These are phyloP conservation scores for Oryzias javanicus DNA, from an alignment of 2,113 vertebrate species.

Conservation along the genomic window DNA sequence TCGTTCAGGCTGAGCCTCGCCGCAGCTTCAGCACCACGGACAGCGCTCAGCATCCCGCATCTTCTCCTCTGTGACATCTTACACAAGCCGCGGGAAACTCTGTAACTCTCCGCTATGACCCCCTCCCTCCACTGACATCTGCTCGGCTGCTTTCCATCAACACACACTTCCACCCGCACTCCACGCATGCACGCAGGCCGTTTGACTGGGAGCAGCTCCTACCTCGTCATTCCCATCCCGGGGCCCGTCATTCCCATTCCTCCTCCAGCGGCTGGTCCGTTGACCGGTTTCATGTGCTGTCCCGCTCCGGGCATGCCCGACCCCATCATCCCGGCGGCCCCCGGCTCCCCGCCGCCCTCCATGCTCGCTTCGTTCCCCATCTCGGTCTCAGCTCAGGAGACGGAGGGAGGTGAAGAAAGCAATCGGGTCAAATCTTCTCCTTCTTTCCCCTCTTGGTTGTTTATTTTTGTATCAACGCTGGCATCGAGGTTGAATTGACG, in stretches of 20 bases:
- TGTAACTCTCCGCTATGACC: neutral
- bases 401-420: conserved; percentile 49
- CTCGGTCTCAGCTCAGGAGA: conserved; percentile 64
- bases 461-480: neutral
- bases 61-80: neutral
- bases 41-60: conserved; percentile 20
- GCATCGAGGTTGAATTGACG: conserved; percentile 17
- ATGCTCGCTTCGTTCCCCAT: conserved; percentile 84
- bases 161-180: conserved; percentile 15
- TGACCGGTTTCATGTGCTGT: conserved; percentile 77
- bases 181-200: conserved; percentile 7
- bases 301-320: conserved; percentile 59
- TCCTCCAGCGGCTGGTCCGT: conserved; percentile 77
- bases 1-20: neutral
- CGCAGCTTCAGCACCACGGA: conserved; percentile 53
- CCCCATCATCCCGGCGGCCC: conserved; percentile 67
- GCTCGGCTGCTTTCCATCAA: conserved; percentile 3
- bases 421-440: conserved; percentile 29
- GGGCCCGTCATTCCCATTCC: conserved; percentile 71
- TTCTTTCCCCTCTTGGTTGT: conserved; percentile 20
- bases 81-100: neutral
- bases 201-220: conserved; percentile 32
- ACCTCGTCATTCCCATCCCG: conserved; percentile 75
- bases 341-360: conserved; percentile 77
- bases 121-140: neutral